These are phyloP conservation scores for Caenorhabditis sp. DNA, from an alignment of 2,888 invertebrate genomes.

Conservation along the genomic window DNA sequence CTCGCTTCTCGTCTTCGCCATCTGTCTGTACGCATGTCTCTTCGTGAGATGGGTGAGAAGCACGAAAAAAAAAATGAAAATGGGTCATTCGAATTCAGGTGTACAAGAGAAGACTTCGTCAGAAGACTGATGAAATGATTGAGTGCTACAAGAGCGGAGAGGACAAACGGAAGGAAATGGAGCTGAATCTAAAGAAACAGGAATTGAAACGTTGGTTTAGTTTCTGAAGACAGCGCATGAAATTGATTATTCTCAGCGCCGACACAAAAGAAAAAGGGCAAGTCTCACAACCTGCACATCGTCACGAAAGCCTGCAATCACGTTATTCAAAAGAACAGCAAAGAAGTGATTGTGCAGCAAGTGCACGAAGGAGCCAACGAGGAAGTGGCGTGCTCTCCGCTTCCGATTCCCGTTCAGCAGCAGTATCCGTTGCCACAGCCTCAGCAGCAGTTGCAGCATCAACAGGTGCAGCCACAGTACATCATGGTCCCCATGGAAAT, in stretches of 20 bases:
- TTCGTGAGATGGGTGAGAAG: conserved; percentile 48
- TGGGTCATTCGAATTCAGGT: background rate
- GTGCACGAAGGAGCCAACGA: conserved; percentile 25
- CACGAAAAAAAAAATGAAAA: background rate
- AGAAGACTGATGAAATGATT: conserved; percentile 50
- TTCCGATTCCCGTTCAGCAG: background rate
- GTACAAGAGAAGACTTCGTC: conserved; percentile 45
- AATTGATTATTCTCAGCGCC: conserved; percentile 6
- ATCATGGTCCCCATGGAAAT: conserved; percentile 25
- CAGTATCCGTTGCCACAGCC: background rate
- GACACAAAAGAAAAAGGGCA: conserved; percentile 11
- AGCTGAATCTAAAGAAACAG: conserved; percentile 30
- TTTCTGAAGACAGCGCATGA: background rate
- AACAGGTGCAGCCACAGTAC: conserved; percentile 17
- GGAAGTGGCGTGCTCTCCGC: conserved; percentile 15
- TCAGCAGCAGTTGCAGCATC: background rate
- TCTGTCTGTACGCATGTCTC: conserved; percentile 48
- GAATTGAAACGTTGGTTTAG: conserved; percentile 27
- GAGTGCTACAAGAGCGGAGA: conserved; percentile 46
- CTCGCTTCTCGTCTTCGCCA: conserved; percentile 36
- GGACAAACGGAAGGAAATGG: conserved; percentile 23
- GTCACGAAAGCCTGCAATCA: conserved; percentile 40
- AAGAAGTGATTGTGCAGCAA: conserved; percentile 19
- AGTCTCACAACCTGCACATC: conserved; percentile 26
- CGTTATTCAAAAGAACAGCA: conserved; percentile 5